Percentiles rank a stretch among this genome's conserved stretches.
These are phyloP conservation scores for Sakesphorus luctuosus DNA, from an alignment of 2,113 vertebrate genomes.

Conservation along the genomic window DNA sequence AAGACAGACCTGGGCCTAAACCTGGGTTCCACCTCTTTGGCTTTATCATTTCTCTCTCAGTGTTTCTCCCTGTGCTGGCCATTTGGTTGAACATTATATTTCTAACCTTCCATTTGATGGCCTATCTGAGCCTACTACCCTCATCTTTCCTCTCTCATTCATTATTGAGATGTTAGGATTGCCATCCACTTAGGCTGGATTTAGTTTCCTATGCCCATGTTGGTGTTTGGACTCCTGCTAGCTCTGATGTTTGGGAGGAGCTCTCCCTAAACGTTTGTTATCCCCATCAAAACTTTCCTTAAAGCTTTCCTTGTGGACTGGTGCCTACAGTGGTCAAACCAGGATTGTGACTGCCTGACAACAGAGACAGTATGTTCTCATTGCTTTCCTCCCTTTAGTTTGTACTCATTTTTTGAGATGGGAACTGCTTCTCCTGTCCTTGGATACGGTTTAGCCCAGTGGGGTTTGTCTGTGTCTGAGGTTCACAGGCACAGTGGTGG, in stretches of 20 bases:
- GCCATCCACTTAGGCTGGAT: background rate
- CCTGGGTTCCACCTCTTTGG: background rate
- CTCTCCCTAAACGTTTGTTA: background rate
- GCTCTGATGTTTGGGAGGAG: background rate
- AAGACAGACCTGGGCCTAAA: background rate
- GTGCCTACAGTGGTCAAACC: background rate
- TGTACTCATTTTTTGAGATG: background rate
- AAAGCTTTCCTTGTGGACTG: background rate
- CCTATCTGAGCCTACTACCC: background rate
- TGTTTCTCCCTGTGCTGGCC: background rate
- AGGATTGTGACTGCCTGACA: background rate
- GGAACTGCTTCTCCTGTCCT: background rate
- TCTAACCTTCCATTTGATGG: background rate
- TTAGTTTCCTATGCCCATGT: background rate
- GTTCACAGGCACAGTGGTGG: background rate
- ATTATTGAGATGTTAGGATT: background rate
- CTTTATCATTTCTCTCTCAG: background rate
- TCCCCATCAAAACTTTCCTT: background rate
- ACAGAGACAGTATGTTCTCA: too few relatives aligned
- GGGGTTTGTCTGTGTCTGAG: background rate
- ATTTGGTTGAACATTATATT: background rate
- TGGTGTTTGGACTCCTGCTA: background rate
- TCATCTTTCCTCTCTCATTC: background rate
- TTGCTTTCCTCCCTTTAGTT: background rate
- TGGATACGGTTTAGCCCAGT: background rate